Conservation (phyloP, 1,140 invertebrate species). For the Trichomalopsis sarcophagae region DNA sequence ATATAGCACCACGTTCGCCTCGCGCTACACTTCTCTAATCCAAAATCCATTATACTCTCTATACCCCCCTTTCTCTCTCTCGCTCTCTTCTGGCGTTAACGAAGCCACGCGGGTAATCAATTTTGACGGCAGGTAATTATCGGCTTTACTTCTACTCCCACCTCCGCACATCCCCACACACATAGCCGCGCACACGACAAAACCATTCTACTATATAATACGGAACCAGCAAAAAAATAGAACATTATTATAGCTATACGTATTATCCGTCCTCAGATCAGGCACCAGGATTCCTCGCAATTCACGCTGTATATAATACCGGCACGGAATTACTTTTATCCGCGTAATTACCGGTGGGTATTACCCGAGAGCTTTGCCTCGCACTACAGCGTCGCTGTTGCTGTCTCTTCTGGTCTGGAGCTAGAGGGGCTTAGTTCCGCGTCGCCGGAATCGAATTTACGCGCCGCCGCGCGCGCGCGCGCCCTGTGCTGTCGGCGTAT, state of each 20-base stretch:
- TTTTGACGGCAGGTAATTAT: constrained; percentile 56
- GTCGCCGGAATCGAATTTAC: constrained; percentile 42
- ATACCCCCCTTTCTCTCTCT: constrained; percentile 25
- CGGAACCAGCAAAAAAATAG: neutral
- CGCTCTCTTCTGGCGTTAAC: constrained; percentile 45
- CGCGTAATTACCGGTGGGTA: constrained; percentile 33
- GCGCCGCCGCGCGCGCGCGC: too few relatives aligned
- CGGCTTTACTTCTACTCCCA: constrained; percentile 42
- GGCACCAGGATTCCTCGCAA: neutral
- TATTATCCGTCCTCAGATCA: too few relatives aligned
- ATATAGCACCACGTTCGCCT: neutral
- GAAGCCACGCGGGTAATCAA: constrained; percentile 54
- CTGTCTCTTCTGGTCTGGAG: neutral
- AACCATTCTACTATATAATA: neutral
- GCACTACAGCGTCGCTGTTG: neutral
- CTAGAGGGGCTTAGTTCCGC: neutral
- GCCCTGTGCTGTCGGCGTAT: neutral
- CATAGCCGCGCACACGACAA: neutral
- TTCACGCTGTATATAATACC: constrained; percentile 24
- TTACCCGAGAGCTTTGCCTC: constrained; percentile 3
- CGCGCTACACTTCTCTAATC: constrained; percentile 32
- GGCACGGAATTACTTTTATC: constrained; percentile 35
- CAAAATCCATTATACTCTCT: constrained; percentile 54
- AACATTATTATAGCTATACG: too few relatives aligned
- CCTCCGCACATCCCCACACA: neutral